phyloP scores from a whole-genome alignment of 2,888 invertebrate species.

The Monochamus alternatus region DNA sequence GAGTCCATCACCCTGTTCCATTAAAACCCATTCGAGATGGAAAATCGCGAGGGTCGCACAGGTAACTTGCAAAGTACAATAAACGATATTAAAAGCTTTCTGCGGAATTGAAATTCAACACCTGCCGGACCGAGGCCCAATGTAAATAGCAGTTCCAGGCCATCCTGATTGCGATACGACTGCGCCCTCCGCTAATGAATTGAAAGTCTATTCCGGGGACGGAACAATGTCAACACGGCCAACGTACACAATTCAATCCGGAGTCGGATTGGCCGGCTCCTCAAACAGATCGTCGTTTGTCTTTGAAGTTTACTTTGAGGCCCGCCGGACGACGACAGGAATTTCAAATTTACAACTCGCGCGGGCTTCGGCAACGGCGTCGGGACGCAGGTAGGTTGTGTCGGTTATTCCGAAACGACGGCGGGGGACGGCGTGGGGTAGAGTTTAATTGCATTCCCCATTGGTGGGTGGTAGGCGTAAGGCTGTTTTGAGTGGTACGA shows the following conservation, averaged over 20 bases:
- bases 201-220: slow-evolving; percentile 68
- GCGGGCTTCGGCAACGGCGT: slow-evolving; percentile 17
- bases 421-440: slow-evolving; percentile 4
- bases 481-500: no score
- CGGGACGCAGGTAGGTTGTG: slow-evolving; percentile 17
- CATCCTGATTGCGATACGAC: slow-evolving; percentile 61
- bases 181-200: slow-evolving; percentile 67
- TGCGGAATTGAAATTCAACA: slow-evolving; percentile 64
- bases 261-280: slow-evolving; percentile 66
- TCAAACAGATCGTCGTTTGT: slow-evolving; percentile 67
- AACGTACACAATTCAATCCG: slow-evolving; percentile 66
- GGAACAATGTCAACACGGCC: slow-evolving; percentile 69
- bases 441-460: slow-evolving; percentile 22
- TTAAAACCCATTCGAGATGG: slow-evolving; percentile 26
- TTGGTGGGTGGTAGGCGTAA: no score
- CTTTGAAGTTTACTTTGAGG: slow-evolving; percentile 68
- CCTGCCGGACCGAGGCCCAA: slow-evolving; percentile 53
- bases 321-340: slow-evolving; percentile 65
- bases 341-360: slow-evolving; percentile 64
- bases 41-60: background rate
- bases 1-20: background rate
- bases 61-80: slow-evolving; percentile 5
- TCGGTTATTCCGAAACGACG: slow-evolving; percentile 26
- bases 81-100: slow-evolving; percentile 54
- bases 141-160: slow-evolving; percentile 67